phyloP scores from a whole-genome alignment of 2,113 vertebrate species.

The Leucopsar rothschildi region DNA sequence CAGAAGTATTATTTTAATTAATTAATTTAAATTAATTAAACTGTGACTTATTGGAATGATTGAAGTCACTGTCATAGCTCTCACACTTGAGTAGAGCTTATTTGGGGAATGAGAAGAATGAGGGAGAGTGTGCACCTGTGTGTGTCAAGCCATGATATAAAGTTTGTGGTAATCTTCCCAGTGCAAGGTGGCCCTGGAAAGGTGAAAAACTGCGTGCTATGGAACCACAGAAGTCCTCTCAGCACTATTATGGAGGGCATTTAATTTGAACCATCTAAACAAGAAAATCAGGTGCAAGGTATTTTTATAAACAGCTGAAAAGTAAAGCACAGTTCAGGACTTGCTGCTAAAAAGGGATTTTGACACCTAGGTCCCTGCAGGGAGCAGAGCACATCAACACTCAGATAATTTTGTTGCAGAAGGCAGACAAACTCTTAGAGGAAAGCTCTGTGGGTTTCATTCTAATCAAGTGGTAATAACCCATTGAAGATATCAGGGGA shows the following conservation, averaged over 20 bases:
- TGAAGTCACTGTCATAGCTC: not conserved
- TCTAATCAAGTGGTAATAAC: not conserved
- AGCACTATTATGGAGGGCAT: fast-evolving
- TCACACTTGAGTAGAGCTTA: not conserved
- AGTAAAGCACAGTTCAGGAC: not conserved
- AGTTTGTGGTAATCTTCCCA: not conserved
- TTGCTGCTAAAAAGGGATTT: not conserved
- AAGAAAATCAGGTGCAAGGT: not conserved
- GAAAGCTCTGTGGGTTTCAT: not conserved
- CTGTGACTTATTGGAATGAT: not conserved
- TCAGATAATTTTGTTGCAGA: not conserved
- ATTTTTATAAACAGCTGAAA: not conserved
- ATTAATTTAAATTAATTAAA: not conserved
- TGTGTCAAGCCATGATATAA: fast-evolving
- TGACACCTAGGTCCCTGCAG: not conserved
- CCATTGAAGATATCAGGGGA: not conserved
- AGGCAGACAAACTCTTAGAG: not conserved
- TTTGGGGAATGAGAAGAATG: not conserved
- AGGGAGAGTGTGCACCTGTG: not conserved
- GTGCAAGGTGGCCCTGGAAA: not conserved
- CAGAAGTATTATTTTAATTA: not conserved
- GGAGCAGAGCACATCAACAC: not conserved
- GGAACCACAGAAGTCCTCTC: not conserved
- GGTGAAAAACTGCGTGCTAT: not conserved
- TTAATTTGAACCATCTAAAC: not conserved